A percentile compares a stretch with the other conserved stretches of the same genome.
Evolutionary conservation across 2,113 vertebrate species (phyloP).

Genomic region (Heterochromis multidens): DNA sequence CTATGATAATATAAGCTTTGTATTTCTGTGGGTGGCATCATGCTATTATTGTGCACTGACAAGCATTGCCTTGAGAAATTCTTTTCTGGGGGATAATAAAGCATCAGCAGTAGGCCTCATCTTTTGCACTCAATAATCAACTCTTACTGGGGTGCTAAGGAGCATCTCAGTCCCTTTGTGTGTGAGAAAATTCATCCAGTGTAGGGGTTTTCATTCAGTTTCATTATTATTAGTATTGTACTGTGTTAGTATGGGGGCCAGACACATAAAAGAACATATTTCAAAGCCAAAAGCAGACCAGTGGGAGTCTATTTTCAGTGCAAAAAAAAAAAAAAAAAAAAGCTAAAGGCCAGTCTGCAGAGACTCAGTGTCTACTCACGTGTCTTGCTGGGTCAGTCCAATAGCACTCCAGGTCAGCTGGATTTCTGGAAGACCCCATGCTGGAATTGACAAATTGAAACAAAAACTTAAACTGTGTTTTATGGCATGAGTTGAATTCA

Average conservation of each 20-base stretch:
- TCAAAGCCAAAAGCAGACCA: slow-evolving; percentile 51
- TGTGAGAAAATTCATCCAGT: slow-evolving; percentile 47
- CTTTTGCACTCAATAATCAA: slow-evolving; percentile 49
- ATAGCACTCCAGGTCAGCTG: slow-evolving; percentile 38
- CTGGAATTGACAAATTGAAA: slow-evolving; percentile 18
- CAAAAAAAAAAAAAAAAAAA: slow-evolving; percentile 17
- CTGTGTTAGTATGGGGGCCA: slow-evolving; percentile 21
- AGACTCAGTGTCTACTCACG: background rate
- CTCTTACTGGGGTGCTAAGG: slow-evolving; percentile 50
- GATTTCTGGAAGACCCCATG: slow-evolving; percentile 28
- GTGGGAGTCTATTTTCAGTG: slow-evolving; percentile 55
- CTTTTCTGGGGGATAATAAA: slow-evolving; percentile 48
- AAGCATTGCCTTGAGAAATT: slow-evolving; percentile 45
- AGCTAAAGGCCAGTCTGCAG: slow-evolving; percentile 49
- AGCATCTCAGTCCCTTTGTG: slow-evolving; percentile 48
- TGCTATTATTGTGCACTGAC: slow-evolving; percentile 39
- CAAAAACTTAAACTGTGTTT: slow-evolving; percentile 11
- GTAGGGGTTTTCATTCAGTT: slow-evolving; percentile 41
- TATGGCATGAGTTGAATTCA: background rate
- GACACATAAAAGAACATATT: slow-evolving; percentile 55
- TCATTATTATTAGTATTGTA: slow-evolving; percentile 54
- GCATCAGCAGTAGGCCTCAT: slow-evolving; percentile 57
- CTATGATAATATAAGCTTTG: slow-evolving; percentile 35
- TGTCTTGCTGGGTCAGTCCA: slow-evolving; percentile 59
- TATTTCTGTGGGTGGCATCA: slow-evolving; percentile 23